Percentiles rank a stretch among this genome's conserved stretches.
Conservation (phyloP, 2,888 invertebrate species). For the Cyclophora punctaria region DNA sequence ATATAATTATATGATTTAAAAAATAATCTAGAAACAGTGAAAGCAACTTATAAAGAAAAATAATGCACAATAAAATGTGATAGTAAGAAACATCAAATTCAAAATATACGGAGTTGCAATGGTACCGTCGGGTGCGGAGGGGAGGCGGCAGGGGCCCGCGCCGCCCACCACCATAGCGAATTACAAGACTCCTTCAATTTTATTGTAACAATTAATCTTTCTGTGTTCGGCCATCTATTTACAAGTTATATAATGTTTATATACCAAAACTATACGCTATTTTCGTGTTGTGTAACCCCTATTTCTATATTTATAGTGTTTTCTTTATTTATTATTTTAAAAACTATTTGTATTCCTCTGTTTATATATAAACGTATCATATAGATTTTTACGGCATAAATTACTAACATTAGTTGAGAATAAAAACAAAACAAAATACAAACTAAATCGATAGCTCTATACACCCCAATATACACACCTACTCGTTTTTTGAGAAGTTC, state of each 20-base stretch:
- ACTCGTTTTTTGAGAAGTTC: conserved; percentile 27
- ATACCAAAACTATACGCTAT: conserved; percentile 71
- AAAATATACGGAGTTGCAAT: conserved; percentile 53
- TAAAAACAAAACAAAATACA: conserved; percentile 51
- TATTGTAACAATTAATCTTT: conserved; percentile 71
- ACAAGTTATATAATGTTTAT: conserved; percentile 69
- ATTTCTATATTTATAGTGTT: conserved; percentile 71
- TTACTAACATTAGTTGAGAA: conserved; percentile 69
- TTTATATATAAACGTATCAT: conserved; percentile 63
- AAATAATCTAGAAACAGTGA: conserved; percentile 73
- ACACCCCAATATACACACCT: conserved; percentile 72
- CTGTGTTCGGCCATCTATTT: conserved; percentile 62
- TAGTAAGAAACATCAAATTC: conserved; percentile 32
- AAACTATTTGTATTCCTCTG: conserved; percentile 72
- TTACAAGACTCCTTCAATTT: conserved; percentile 21
- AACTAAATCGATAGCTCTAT: conserved; percentile 61
- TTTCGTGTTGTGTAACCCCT: conserved; percentile 67
- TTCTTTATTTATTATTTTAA: conserved; percentile 25
- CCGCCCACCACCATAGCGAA: conserved; percentile 16
- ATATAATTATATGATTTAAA: conserved; percentile 73
- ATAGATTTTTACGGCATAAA: conserved; percentile 69
- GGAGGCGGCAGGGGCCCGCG: conserved; percentile 1
- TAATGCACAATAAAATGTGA: conserved; percentile 69
- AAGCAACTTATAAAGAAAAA: conserved; percentile 71
- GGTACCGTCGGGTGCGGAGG: background rate